A percentile compares a stretch with the other conserved stretches of the same genome.
Conservation (phyloP, 2,888 invertebrate species). For the Platycnemis pennipes region DNA sequence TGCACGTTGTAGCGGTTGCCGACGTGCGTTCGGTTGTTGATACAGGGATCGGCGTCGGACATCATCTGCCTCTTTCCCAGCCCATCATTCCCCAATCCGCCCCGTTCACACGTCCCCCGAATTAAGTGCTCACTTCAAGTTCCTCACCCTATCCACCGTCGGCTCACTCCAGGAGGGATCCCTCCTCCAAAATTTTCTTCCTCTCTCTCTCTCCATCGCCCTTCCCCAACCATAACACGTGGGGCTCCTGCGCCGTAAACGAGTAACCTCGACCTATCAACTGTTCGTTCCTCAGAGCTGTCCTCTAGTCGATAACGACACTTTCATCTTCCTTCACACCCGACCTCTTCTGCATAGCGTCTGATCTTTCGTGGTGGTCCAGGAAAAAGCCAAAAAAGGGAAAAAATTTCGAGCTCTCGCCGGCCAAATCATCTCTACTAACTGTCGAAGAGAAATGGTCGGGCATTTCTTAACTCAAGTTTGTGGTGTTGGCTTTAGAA, state of each 20-base stretch:
- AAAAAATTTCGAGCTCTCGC: no score
- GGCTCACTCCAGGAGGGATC: background rate
- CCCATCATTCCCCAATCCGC: background rate
- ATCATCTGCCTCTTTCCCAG: slow-evolving; percentile 45
- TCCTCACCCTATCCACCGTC: background rate
- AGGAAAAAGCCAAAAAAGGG: background rate
- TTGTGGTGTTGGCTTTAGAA: no score
- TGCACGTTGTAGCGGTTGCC: slow-evolving; percentile 22
- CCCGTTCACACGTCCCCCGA: slow-evolving; percentile 10
- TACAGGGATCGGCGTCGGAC: slow-evolving; percentile 47
- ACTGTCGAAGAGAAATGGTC: no score
- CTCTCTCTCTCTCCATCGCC: background rate
- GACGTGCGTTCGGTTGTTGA: slow-evolving; percentile 53
- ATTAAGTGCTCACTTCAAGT: slow-evolving; percentile 27
- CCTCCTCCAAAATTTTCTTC: background rate
- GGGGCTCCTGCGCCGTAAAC: background rate
- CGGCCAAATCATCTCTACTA: no score
- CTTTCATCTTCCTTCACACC: background rate
- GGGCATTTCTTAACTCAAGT: no score
- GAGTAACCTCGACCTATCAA: background rate
- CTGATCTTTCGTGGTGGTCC: background rate
- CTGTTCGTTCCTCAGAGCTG: background rate
- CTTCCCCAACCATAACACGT: background rate
- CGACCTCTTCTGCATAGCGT: background rate
- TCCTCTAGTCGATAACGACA: background rate